Base-by-base conservation (phyloP, 1,140 invertebrate genomes). In the Aphidius gifuensis region DNA sequence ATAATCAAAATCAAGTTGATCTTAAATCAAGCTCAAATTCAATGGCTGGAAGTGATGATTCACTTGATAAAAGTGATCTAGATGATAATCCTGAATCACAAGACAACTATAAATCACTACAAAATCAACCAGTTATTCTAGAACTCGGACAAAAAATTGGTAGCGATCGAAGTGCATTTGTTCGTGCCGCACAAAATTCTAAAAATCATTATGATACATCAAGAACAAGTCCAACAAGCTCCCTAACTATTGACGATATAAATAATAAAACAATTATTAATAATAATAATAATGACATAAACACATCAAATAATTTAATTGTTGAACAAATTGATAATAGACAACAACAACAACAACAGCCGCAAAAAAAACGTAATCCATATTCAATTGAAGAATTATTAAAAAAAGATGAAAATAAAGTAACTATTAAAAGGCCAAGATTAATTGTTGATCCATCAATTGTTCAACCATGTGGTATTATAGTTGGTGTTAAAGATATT, bases 331-430 rank as follows among this genome's bases (percentile, higher is more conserved):
- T 32, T 69, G 64, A 60, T 71, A 68, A 45, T 69, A 39, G 67
- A 72, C n/a, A 71, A 68, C 51, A 59, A 73, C 46, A 32, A 0
- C 68, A 66, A 9, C 59, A 61, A n/a, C 73, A 71, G 48, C 72
- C 70, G 5, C 66, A 69, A 45, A 87, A 85, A 67, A 92, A 91
- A 74, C 85, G 86, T 53, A 93, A 92, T 77, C 90, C 91, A 0
- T 93, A 93, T 72, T 92, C 91, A 0, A 94, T 94, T 69, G 92
- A 94, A 71, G 92, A 93, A 71, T 72, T 94, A 6, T 70, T 94
- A 5, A 93, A 92, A 69, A 92, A 92, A 65, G 89, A 90, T 6
- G 86, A 87, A 60, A 87, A 86, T 43, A 77, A 77, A 50, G 65
- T 62, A 5, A 58, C 61, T 9, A 62, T 63, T 40, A 76, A 78